A percentile compares a stretch with the other conserved stretches of the same genome.
phyloP scores from a whole-genome alignment of 2,888 invertebrate species.

The Periphyllus acericola region DNA sequence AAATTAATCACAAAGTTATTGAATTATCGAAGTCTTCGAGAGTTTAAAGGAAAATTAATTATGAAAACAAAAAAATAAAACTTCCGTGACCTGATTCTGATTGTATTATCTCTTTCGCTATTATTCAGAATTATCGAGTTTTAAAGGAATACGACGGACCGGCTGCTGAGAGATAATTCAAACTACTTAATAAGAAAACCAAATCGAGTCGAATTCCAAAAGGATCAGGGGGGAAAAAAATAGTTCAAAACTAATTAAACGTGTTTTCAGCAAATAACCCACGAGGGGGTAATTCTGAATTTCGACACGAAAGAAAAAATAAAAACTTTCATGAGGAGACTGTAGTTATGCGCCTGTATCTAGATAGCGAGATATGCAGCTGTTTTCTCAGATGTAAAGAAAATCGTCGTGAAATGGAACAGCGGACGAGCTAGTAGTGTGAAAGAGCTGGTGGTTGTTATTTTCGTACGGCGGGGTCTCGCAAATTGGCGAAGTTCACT shows the following conservation, averaged over 20 bases:
- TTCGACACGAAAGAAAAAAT: background rate
- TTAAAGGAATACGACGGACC: background rate
- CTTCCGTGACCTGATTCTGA: too few species aligned
- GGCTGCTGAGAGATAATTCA: background rate
- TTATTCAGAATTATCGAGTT: background rate
- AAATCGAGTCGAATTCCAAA: background rate
- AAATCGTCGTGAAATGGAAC: background rate
- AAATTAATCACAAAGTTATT: too few species aligned
- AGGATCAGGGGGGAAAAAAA: background rate
- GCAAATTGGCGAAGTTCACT: too few species aligned
- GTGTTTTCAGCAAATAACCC: background rate
- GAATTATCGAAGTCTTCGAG: too few species aligned
- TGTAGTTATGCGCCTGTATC: background rate
- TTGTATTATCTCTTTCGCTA: too few species aligned
- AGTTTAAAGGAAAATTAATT: too few species aligned
- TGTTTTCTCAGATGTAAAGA: background rate
- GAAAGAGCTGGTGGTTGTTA: background rate
- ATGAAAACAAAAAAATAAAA: too few species aligned
- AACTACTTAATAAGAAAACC: background rate
- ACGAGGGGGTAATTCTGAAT: background rate
- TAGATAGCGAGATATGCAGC: background rate
- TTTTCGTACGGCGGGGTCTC: background rate
- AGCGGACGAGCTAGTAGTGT: background rate
- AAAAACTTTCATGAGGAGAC: background rate
- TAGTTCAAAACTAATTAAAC: background rate